Conservation (phyloP, 1,140 invertebrate genomes). For the Calliphora vicina region DNA sequence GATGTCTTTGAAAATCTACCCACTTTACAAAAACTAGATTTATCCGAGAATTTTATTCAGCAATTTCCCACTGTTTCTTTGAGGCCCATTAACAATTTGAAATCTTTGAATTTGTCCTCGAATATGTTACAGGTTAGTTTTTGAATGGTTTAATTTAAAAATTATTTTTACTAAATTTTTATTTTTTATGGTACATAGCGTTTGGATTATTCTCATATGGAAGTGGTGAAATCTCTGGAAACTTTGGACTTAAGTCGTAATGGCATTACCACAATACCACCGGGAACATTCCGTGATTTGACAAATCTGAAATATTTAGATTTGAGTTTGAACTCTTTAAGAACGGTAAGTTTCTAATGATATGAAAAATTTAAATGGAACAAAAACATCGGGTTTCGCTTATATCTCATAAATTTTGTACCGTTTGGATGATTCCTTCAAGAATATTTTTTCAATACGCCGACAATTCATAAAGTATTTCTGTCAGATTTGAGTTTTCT, state of each 20-base stretch:
- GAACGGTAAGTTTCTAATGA: conserved; percentile 71
- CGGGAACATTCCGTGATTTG: conserved; percentile 80
- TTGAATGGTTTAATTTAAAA: not conserved
- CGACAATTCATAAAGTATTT: too few species aligned
- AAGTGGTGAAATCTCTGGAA: conserved; percentile 72
- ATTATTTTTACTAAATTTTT: not conserved
- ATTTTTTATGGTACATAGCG: conserved; percentile 53
- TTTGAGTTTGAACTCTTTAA: conserved; percentile 83
- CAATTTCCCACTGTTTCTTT: conserved; percentile 81
- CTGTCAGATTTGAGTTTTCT: too few species aligned
- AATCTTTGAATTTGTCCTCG: conserved; percentile 80
- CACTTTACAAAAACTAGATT: conserved; percentile 77
- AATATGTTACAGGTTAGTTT: conserved; percentile 76
- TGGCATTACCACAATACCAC: conserved; percentile 79
- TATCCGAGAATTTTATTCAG: conserved; percentile 84
- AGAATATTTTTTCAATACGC: too few species aligned
- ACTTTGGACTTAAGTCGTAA: conserved; percentile 85
- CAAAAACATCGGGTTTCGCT: too few species aligned
- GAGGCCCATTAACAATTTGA: conserved; percentile 73
- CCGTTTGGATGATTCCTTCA: too few species aligned
- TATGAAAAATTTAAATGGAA: not conserved
- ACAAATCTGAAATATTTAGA: conserved; percentile 76
- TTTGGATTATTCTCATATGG: conserved; percentile 74
- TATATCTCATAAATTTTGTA: too few species aligned
- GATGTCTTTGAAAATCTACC: conserved; percentile 78